Evolutionary conservation across 2,113 vertebrate species (phyloP).

Genomic region (Vimba vimba): DNA sequence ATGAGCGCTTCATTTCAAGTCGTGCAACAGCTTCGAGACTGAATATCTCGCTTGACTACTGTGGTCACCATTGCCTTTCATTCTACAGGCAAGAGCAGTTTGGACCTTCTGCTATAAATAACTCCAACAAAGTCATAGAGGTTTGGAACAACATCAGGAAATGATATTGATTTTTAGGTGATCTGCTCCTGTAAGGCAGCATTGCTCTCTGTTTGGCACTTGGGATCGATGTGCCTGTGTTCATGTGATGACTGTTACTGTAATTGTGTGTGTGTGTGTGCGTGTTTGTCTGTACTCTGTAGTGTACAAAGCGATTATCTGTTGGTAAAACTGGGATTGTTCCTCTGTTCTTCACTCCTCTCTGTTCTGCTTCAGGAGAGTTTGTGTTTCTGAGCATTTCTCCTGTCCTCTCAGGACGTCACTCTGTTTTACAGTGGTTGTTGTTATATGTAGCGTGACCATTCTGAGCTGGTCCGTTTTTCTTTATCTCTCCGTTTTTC

Average conservation of each 20-base stretch:
- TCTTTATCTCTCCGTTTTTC: slow-evolving; percentile 63
- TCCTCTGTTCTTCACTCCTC: slow-evolving; percentile 5
- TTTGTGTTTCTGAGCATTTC: slow-evolving; percentile 9
- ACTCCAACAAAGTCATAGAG: background rate
- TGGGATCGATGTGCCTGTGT: background rate
- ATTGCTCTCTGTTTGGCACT: background rate
- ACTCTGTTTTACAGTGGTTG: slow-evolving; percentile 84
- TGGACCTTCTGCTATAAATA: background rate
- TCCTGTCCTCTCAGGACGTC: slow-evolving; percentile 43
- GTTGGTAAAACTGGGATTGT: background rate
- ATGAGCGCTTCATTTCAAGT: background rate
- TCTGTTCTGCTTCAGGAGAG: slow-evolving; percentile 32
- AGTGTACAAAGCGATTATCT: slow-evolving; percentile 15
- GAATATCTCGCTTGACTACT: background rate
- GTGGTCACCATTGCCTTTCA: background rate
- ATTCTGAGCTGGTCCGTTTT: slow-evolving; percentile 82
- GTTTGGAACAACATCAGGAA: background rate
- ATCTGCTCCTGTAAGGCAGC: slow-evolving; percentile 8
- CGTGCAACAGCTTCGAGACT: background rate
- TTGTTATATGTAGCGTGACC: slow-evolving; percentile 85
- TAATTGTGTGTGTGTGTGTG: background rate
- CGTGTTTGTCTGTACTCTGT: slow-evolving; percentile 15
- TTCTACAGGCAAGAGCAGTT: background rate
- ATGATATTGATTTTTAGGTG: background rate
- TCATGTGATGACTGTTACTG: background rate